Conservation (phyloP, 2,797 vertebrate species). For the Hyperoplus immaculatus region DNA sequence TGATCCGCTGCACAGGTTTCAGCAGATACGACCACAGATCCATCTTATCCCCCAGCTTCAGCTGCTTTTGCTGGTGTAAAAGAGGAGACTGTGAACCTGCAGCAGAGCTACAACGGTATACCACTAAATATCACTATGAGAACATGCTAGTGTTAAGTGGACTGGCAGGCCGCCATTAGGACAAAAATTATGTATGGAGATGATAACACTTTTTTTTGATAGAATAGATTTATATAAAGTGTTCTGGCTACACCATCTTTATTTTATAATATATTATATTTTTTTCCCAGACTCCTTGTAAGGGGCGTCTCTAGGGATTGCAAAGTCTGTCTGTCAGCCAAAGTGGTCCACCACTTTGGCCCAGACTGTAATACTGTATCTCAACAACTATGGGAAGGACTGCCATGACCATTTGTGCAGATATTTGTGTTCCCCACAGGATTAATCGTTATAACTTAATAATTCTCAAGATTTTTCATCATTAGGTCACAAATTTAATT, state of each 20-base stretch:
- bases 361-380: not conserved
- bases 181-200: not conserved
- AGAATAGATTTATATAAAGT: not conserved
- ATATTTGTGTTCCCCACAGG: not conserved
- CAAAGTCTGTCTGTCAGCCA: not conserved
- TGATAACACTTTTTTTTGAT: not conserved
- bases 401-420: not conserved
- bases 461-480: not conserved
- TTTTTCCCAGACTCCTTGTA: not conserved
- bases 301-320: too few relatives aligned
- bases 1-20: conserved; percentile 90
- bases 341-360: not conserved
- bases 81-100: conserved; percentile 7
- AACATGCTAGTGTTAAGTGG: not conserved
- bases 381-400: not conserved
- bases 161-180: not conserved
- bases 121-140: not conserved
- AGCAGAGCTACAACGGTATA: not conserved
- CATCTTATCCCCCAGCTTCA: conserved; percentile 85
- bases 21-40: conserved; percentile 89
- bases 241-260: not conserved
- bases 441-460: not conserved
- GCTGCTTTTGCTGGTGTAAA: conserved; percentile 84
- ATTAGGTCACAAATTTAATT: not conserved
- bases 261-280: not conserved